Conservation (phyloP, 2,797 vertebrate genomes). For the Tokudaia muenninki region DNA sequence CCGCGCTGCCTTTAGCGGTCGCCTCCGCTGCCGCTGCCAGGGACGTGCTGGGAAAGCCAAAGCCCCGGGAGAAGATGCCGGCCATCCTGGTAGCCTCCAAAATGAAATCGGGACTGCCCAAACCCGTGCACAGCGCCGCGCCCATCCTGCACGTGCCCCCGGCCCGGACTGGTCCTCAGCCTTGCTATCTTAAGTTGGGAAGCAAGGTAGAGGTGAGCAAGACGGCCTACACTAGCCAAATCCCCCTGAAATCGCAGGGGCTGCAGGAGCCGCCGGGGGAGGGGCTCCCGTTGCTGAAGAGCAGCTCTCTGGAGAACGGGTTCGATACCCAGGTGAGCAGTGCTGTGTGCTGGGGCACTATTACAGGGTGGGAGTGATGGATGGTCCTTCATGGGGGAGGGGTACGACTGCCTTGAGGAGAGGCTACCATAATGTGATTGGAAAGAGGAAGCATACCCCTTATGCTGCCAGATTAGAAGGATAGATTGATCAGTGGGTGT, state of each 20-base stretch:
- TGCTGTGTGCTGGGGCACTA: neutral
- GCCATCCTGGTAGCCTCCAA: conserved; percentile 97
- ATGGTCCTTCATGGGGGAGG: neutral
- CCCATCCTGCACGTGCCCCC: conserved; percentile 94
- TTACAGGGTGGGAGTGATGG: neutral
- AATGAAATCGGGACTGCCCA: conserved; percentile 99
- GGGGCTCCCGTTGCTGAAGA: conserved; percentile 86
- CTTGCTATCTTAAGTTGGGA: conserved; percentile 91
- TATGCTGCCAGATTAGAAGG: neutral
- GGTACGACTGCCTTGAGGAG: neutral
- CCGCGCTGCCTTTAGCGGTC: conserved; percentile 84
- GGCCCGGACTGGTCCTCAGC: conserved; percentile 90
- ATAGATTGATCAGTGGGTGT: conserved; percentile 76
- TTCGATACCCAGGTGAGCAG: conserved; percentile 94
- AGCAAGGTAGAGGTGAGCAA: conserved; percentile 91
- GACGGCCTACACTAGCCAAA: conserved; percentile 89
- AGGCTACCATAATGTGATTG: conserved; percentile 16
- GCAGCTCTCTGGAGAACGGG: conserved; percentile 87
- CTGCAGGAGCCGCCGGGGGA: conserved; percentile 86
- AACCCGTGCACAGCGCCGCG: conserved; percentile 96
- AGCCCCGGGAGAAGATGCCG: conserved; percentile 94
- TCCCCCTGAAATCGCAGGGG: conserved; percentile 90
- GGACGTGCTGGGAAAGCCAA: conserved; percentile 89
- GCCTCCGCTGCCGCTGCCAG: conserved; percentile 86
- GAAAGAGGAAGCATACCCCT: conserved; percentile 1